Evolutionary conservation across 1,140 invertebrate genomes (phyloP).

Genomic region (Drosophila nigrodunni): DNA sequence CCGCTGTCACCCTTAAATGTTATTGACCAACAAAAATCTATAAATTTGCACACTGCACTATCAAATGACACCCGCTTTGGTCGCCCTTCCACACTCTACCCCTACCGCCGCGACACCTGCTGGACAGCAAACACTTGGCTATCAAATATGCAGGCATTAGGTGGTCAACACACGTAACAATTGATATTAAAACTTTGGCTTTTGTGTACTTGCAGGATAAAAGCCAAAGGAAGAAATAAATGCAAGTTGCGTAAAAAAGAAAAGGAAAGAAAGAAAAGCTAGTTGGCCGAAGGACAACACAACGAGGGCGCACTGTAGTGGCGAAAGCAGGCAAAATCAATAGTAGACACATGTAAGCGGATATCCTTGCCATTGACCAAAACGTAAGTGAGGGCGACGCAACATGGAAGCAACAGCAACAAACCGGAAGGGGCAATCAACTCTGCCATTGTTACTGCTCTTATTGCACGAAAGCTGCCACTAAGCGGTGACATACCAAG

Average conservation of each 20-base stretch:
- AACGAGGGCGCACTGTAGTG: constrained; percentile 25
- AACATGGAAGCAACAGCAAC: constrained; percentile 49
- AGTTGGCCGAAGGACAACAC: constrained; percentile 50
- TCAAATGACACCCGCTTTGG: not conserved
- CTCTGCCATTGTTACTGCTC: constrained; percentile 51
- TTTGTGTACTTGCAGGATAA: constrained; percentile 17
- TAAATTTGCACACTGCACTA: not conserved
- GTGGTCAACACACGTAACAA: constrained; percentile 22
- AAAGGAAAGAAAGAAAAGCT: constrained; percentile 62
- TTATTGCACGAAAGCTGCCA: constrained; percentile 42
- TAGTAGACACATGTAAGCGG: constrained; percentile 72
- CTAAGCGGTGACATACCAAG: constrained; percentile 4
- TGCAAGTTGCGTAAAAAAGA: constrained; percentile 28
- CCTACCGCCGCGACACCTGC: not conserved
- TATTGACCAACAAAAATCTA: not conserved
- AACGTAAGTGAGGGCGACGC: constrained; percentile 31
- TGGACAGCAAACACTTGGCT: not conserved
- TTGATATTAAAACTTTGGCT: constrained; percentile 15
- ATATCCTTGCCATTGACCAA: constrained; percentile 50
- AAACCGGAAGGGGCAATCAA: constrained; percentile 49
- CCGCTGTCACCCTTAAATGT: too few relatives aligned
- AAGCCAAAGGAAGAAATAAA: not conserved
- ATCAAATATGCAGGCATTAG: constrained; percentile 41
- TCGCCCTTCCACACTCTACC: not conserved
- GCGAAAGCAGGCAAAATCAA: constrained; percentile 64